Base-by-base conservation (phyloP, 1,140 invertebrate species). In the Leptoteleia sp. region DNA sequence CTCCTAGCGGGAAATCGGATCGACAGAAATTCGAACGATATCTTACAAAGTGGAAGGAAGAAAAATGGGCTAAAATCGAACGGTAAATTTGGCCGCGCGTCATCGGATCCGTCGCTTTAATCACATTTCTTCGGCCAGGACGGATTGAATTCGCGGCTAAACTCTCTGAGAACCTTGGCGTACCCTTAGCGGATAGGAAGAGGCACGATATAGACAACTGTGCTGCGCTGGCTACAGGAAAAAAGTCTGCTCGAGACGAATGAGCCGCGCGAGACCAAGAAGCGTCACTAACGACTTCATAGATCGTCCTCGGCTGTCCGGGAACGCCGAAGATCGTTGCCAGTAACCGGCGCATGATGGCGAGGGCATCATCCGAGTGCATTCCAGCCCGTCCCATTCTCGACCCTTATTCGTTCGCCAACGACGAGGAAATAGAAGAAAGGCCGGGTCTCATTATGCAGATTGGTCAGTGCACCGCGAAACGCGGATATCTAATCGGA, bases 211-310 rank as follows among this genome's bases (percentile, higher is more conserved):
- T 62, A 71, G 54, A 59, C 52, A 50, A 50, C 33, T 42, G 43
- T 25, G 33, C 27, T 55, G 47, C 12, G 11, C 38, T 33, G 1
- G 45, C 47, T 37, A 62, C 29, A 54, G 38, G 31, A 45, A 65
- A 78, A 68, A 76, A 76, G 45, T 67, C 45, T 35, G 62, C 19
- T 55, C 43, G 75, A 70, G 43, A 62, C 77, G 73, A 81, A 80
- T 81, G 82, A 84, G 82, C 73, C 70, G 77, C 76, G 81, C 79
- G 77, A 82, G 81, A 84, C 79, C 71, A 76, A 81, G 79, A 80
- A 85, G 80, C 84, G 85, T 87, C 82, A 86, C 83, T 83, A 87
- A 87, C 82, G 81, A 83, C 86, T 87, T 84, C 79, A 87, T 84
- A 84, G 83, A 82, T 83, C 80, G 64, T 76, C 52, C 59, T 61